Evolutionary conservation across 1,140 invertebrate genomes (phyloP), one percentile per base, ranked within the genome.

Genomic region (Drosophila kurseongensis): DNA sequence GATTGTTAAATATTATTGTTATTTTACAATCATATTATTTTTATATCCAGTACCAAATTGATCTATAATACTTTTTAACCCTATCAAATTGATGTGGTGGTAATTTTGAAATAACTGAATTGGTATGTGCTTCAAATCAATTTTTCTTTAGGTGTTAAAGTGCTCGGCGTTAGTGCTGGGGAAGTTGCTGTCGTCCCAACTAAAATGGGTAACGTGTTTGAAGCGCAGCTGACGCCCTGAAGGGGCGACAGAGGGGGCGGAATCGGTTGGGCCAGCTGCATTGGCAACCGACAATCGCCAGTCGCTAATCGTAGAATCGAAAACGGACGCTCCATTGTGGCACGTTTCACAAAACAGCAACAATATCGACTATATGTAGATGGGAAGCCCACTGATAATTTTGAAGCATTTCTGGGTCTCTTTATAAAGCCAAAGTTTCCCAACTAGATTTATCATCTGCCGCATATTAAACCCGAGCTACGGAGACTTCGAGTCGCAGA

Each of bases 151-250:
- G 2, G 48, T 51, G 48, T n/a, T n/a, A n/a, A n/a, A n/a, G n/a
- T n/a, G 29, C 9, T 10, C 67, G 42, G 5, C 56, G 18, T 44
- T 45, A 56, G 10, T 40, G 50, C 5, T 6, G 9, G 48, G 29
- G n/a, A 35, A 48, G 40, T 27, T 27, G 27, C 10, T 52, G 57
- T 36, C 32, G 52, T 18, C 45, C 50, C 56, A 78, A 74, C 78
- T 78, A 75, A 85, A 85, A 81, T 81, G 82, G 78, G 81, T 65
- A 80, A 80, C 81, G 81, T 84, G 81, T 85, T 85, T 76, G 58
- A 16, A 47, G 45, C 45, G 40, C 32, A 51, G 44, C 42, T 36
- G 40, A 50, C 38, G 65, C 65, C 42, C n/a, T 13, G 35, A 14
- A 16, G 14, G 7, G 29, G 23, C 8, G 23, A 5, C 16, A 13